Evolutionary conservation across 2,113 vertebrate species (phyloP).

Genomic region (Macquaria ambigua): DNA sequence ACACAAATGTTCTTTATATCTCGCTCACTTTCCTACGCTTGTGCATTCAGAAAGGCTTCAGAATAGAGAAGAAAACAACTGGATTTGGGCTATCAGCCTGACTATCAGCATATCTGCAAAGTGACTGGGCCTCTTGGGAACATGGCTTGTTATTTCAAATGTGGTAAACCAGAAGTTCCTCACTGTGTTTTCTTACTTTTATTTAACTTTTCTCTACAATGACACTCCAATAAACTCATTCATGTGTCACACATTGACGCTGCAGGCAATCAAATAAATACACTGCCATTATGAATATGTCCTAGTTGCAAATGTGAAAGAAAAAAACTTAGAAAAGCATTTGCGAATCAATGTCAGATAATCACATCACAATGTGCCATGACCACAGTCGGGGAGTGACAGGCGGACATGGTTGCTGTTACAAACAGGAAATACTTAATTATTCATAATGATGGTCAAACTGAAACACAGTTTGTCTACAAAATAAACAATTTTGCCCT

Average conservation of each 20-base stretch:
- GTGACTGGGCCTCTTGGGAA: conserved; percentile 63
- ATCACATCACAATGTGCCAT: not conserved
- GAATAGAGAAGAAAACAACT: conserved; percentile 54
- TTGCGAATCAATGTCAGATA: conserved; percentile 11
- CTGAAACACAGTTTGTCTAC: not conserved
- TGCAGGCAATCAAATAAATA: not conserved
- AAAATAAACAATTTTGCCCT: not conserved
- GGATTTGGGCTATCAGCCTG: conserved; percentile 59
- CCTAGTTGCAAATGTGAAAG: not conserved
- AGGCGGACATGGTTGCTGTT: not conserved
- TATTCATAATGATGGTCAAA: conserved; percentile 24
- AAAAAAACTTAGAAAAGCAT: not conserved
- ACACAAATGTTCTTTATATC: conserved; percentile 41
- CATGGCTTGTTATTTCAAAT: conserved; percentile 58
- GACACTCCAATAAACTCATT: conserved; percentile 17
- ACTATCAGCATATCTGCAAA: conserved; percentile 65
- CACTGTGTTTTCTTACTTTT: conserved; percentile 47
- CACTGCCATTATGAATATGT: not conserved
- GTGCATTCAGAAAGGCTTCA: conserved; percentile 56
- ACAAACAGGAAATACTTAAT: conserved; percentile 27
- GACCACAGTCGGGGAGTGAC: not conserved
- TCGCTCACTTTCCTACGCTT: conserved; percentile 28
- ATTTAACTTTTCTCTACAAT: conserved; percentile 57
- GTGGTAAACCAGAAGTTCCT: conserved; percentile 42
- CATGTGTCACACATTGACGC: conserved; percentile 15